Base-by-base conservation (phyloP, 2,113 vertebrate genomes). In the Sturnira hondurensis region DNA sequence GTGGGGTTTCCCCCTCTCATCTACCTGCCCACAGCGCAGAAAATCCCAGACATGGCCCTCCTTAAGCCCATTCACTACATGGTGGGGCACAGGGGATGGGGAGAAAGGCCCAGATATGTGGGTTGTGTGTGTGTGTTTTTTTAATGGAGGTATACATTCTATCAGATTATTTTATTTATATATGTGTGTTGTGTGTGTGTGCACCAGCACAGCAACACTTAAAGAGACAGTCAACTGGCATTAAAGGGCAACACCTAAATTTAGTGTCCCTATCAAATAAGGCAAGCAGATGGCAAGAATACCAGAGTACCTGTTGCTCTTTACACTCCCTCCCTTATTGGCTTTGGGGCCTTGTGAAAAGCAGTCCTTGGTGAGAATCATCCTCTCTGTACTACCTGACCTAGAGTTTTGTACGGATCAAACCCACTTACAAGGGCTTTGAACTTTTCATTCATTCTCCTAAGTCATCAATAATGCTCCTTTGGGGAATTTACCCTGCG, bases 171-270 rank as follows among this genome's bases (percentile, higher is more conserved):
- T 91, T 15, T 71, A 19, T 38, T 8, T 82, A 10, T 61, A 28
- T 28, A 9, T 28, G 15, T 78, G 33, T 52, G 12, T n/a, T 50
- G 12, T 36, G 45, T 38, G 22, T 38, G 17, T 26, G 26, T 33
- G 13, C 1, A 45, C 33, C 68, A 88, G 38, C 86, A 92, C 19
- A 77, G 73, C 16, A 91, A 84, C 63, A 80, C 50, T 93, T 83
- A 86, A 93, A 93, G 43, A 89, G 43, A 89, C 4, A 67, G 45
- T 52, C 36, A 47, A 65, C 86, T 74, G 33, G 73, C 71, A 89
- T 56, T 80, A 96, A 97, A 95, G n/a, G 63, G 52, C 56, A 93
- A 58, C 45, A 71, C 12, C 56, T 58, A 86, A 89, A 71, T 65
- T 74, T 78, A 78, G 52, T 26, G 41, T 31, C 45, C 45, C 13